Evolutionary conservation across 2,113 vertebrate genomes (phyloP).

Genomic region (Calypte anna): DNA sequence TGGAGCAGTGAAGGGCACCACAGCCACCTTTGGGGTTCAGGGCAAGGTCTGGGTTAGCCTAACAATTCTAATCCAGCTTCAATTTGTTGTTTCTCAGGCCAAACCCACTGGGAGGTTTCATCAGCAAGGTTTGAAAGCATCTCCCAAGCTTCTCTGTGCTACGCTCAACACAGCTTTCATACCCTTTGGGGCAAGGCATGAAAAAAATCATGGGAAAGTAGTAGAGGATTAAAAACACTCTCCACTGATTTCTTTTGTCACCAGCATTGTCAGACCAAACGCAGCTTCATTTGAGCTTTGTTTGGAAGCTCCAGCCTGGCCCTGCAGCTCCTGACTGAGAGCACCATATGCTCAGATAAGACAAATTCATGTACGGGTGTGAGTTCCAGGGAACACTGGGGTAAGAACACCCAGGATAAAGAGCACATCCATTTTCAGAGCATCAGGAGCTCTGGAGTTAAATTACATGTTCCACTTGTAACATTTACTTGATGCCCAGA

Average conservation of each 20-base stretch:
- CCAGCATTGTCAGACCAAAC: neutral
- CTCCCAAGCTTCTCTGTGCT: neutral
- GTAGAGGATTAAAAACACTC: neutral
- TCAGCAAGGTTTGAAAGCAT: neutral
- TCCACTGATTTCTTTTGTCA: neutral
- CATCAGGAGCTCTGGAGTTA: constrained; percentile 26
- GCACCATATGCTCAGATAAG: neutral
- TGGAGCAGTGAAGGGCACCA: neutral
- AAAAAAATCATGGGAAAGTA: neutral
- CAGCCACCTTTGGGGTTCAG: neutral
- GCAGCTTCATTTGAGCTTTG: neutral
- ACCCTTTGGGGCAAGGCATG: neutral
- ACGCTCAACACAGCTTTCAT: fast-evolving
- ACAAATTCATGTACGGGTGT: neutral
- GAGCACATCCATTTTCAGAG: neutral
- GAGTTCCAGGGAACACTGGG: neutral
- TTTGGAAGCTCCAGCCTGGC: neutral
- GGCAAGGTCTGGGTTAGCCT: neutral
- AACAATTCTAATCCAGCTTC: neutral
- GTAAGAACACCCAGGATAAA: neutral
- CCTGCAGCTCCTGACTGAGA: neutral
- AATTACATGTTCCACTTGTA: neutral
- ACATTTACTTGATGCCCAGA: neutral
- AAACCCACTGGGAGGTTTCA: neutral
- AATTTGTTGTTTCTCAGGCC: neutral